phyloP scores from a whole-genome alignment of 2,113 vertebrate species.

The Pipa parva region DNA sequence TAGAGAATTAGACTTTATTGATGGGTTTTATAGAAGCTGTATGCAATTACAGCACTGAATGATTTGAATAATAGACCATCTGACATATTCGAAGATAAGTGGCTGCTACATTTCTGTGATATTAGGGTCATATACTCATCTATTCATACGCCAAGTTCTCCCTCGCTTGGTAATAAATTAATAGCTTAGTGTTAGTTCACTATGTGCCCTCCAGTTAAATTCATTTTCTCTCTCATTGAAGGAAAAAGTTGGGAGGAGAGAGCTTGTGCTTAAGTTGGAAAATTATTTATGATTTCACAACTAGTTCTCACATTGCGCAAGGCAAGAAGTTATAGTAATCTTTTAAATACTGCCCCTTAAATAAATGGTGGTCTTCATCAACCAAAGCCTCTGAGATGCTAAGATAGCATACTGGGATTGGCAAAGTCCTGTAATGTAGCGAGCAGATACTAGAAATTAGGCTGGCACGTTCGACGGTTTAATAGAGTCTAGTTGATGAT shows the following conservation, averaged over 20 bases:
- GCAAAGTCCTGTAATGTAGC: too few relatives aligned
- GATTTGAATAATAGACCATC: slow-evolving; percentile 75
- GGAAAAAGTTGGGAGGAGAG: slow-evolving; percentile 44
- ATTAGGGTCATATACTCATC: slow-evolving; percentile 70
- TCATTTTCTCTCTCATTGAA: slow-evolving; percentile 52
- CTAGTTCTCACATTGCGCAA: not conserved
- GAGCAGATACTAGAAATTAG: too few relatives aligned
- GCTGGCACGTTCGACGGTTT: too few relatives aligned
- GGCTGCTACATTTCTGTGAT: slow-evolving; percentile 58
- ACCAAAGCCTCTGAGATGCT: too few relatives aligned
- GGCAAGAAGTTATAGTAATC: too few relatives aligned
- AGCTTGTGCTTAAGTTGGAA: slow-evolving; percentile 11
- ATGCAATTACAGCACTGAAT: slow-evolving; percentile 73
- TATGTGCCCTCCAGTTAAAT: slow-evolving; percentile 53
- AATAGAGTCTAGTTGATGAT: too few relatives aligned
- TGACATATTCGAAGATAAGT: slow-evolving; percentile 58
- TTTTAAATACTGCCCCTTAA: too few relatives aligned
- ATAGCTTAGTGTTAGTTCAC: slow-evolving; percentile 62
- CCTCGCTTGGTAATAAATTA: slow-evolving; percentile 75
- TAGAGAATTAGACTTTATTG: slow-evolving; percentile 50
- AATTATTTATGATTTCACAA: slow-evolving; percentile 29
- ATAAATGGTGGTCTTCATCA: too few relatives aligned
- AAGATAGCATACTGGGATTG: too few relatives aligned
- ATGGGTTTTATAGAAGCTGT: slow-evolving; percentile 74
- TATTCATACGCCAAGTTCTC: slow-evolving; percentile 76